Percentiles rank a stretch among this genome's conserved stretches.
Evolutionary conservation across 1,140 invertebrate species (phyloP).

Genomic region (Bombus superbus): DNA sequence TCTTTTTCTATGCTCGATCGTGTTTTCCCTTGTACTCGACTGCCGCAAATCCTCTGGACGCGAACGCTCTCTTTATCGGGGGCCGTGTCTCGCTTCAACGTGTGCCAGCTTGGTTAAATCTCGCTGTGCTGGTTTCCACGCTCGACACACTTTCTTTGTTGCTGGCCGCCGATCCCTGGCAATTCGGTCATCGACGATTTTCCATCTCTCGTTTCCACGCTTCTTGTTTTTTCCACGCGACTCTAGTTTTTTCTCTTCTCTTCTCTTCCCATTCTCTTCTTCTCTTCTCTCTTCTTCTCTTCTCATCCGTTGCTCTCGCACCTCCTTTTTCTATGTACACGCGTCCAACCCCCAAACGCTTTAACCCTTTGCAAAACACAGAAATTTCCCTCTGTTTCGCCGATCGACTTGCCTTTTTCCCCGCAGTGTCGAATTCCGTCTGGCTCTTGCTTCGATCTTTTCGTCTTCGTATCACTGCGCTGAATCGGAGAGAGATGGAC

Average conservation of each 20-base stretch:
- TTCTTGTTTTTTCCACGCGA: background rate
- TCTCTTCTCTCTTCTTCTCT: background rate
- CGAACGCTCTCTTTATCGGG: background rate
- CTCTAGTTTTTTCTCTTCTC: background rate
- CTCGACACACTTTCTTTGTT: conserved; percentile 23
- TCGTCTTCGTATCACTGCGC: background rate
- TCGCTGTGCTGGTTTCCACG: background rate
- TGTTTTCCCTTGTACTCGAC: conserved; percentile 48
- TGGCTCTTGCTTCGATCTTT: background rate
- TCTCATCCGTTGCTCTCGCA: background rate
- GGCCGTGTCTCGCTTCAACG: background rate
- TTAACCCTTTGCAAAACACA: background rate
- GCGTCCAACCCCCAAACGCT: background rate
- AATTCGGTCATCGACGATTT: background rate
- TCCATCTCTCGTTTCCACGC: background rate
- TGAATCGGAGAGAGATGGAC: background rate
- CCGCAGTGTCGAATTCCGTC: background rate
- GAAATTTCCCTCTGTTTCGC: background rate
- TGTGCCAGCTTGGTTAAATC: background rate
- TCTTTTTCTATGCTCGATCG: conserved; percentile 54
- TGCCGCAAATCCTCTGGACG: background rate
- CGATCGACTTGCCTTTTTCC: background rate
- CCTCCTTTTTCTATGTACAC: background rate
- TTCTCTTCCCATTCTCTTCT: background rate
- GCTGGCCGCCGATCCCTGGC: background rate